phyloP scores from a whole-genome alignment of 2,888 invertebrate genomes.

The Eledone cirrhosa region DNA sequence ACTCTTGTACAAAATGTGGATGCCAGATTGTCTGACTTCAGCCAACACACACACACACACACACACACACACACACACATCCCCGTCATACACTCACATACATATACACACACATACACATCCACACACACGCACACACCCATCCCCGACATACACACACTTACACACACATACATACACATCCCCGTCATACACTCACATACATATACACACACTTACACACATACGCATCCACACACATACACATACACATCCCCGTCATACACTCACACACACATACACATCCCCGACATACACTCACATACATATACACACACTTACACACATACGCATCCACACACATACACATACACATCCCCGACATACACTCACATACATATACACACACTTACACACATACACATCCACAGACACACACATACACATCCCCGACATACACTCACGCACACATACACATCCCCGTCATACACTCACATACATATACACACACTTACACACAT shows the following conservation, averaged over 20 bases:
- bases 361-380: conserved; percentile 21
- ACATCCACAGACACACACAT: too few relatives aligned
- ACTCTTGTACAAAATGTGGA: conserved; percentile 9
- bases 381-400: too few relatives aligned
- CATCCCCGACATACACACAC: neutral
- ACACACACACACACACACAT: too few relatives aligned
- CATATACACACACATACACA: neutral
- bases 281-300: neutral
- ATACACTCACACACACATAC: too few relatives aligned
- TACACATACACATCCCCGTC: conserved; percentile 25
- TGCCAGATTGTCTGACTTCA: conserved; percentile 5
- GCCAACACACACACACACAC: too few relatives aligned
- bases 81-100: neutral
- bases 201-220: neutral
- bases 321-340: conserved; percentile 14
- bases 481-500: too few relatives aligned
- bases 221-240: conserved; percentile 24
- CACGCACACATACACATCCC: too few relatives aligned
- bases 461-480: too few relatives aligned
- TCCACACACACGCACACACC: neutral
- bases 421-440: neutral
- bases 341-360: conserved; percentile 8
- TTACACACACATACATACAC: neutral
- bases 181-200: neutral
- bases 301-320: conserved; percentile 20